Base-by-base conservation (phyloP, 2,888 invertebrate genomes). In the Crossocerus cetratus region DNA sequence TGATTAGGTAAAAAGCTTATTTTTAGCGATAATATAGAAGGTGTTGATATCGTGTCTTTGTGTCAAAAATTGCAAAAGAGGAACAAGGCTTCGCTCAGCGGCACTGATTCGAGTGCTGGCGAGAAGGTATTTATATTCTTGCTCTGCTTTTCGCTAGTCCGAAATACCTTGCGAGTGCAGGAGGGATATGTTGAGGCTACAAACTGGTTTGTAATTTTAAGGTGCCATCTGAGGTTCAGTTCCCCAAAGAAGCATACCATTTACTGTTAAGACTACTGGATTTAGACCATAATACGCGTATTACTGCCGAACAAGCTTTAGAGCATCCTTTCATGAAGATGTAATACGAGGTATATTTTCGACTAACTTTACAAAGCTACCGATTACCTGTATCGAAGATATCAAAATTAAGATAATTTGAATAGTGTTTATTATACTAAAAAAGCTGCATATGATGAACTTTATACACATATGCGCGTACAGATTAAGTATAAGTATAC, bases 201-300 rank as follows among this genome's bases (percentile, higher is more conserved):
- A 18, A 56, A 0, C 45, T 61, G 55, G 42, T 60, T 21, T 63
- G 18, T 66, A 23, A 23, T 2, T 60, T 16, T 49, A 77, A 87
- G 90, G 86, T 72, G 69, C 54, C 76, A 70, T 53, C 69, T 70
- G 69, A 72, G 49, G 77, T 65, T 74, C 86, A 83, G 56, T 95
- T 94, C 90, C 96, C 96, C 21, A 92, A 93, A 83, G 91, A 93
- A 75, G 96, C 96, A 0, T 97, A 94, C 90, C 93, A 95, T 86
- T 92, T 97, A 78, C 92, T 96, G 68, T 91, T 91, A 78, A 92
- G 92, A 63, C 92, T 97, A 82, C 91, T 97, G 82, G 95, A 96
- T 88, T 92, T 96, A n/a, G 94, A 96, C 92, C 96, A 96, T n/a
- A 91, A 92, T 84, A 92, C 92, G 43, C 93, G 97, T 82, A 93